These are phyloP conservation scores for Nansenia antarctica DNA, from an alignment of 2,113 vertebrate species.

Conservation along the genomic window DNA sequence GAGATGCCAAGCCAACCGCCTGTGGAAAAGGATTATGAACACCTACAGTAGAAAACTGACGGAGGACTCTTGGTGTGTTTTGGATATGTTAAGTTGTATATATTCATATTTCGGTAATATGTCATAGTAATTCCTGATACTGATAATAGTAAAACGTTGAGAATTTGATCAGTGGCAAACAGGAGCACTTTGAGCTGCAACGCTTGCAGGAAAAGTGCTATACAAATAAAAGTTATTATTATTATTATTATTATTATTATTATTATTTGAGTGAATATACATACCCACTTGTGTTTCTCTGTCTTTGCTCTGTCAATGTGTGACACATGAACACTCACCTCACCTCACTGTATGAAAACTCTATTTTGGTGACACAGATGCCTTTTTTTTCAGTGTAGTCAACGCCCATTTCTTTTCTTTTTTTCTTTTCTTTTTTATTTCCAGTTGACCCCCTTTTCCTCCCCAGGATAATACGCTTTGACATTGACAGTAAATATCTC, in stretches of 20 bases:
- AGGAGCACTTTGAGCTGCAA: too few species aligned
- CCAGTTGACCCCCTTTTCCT: neutral
- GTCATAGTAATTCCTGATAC: neutral
- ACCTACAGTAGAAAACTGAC: neutral
- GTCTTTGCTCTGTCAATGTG: constrained; percentile 35
- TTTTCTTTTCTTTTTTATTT: constrained; percentile 61
- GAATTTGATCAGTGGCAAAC: too few species aligned
- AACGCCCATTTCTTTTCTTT: constrained; percentile 63
- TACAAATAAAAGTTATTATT: too few species aligned
- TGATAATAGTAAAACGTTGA: too few species aligned
- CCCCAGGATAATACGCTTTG: constrained; percentile 57
- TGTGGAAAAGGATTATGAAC: neutral
- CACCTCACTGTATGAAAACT: constrained; percentile 47
- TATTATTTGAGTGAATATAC: neutral
- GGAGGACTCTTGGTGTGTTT: neutral
- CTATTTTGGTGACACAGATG: constrained; percentile 27
- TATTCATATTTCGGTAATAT: neutral
- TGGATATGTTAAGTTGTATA: constrained; percentile 12
- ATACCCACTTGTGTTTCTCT: constrained; percentile 26
- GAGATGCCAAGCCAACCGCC: constrained; percentile 56
- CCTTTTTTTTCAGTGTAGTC: constrained; percentile 23
- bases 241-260: too few species aligned
- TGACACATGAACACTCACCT: constrained; percentile 40
- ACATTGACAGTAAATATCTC: constrained; percentile 64
- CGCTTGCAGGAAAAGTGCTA: too few species aligned